Evolutionary conservation across 2,113 vertebrate genomes (phyloP), one percentile per base, ranked within the genome.

Genomic region (Catharus fuscescens): DNA sequence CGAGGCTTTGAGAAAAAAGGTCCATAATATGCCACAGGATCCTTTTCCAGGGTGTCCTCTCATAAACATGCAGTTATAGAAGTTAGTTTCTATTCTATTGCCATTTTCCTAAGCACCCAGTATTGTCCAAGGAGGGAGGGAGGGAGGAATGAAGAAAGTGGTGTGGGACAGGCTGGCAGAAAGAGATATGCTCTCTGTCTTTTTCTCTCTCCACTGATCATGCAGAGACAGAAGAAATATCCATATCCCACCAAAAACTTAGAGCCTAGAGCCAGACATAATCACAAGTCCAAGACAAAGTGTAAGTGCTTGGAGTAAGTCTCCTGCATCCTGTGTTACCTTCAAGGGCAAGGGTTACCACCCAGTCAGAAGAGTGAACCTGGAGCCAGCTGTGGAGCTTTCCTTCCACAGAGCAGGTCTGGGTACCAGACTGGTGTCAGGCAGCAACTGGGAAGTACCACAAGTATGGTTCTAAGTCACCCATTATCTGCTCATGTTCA

Each of bases 381-480:
- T 74, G 38, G 7, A 73, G 25, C 7, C n/a, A 65, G 14, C 13
- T 0, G 0, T 70, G 69, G 14, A 73, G 4, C 5, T 70, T 70
- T 78, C 5, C 25, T 60, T 40, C 31, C 32, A 10, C 57, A 78
- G 24, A 66, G 16, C 20, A 66, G 29, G 8, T 29, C 19, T 82
- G 31, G 42, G 11, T 60, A n/a, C 52, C 57, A 65, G 48, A 80
- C 31, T 21, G 6, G 36, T 82, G 23, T 1, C 32, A 62, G 36
- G 82, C 47, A 82, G 48, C 3, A 5, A 18, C 34, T 32, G 26
- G 59, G 36, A 42, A 12, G 7, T 34, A 29, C 29, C 74, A 23
- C 0, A 0, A 57, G 10, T 40, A 10, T 53, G 10, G 2, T 66
- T 45, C 29, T 19, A 32, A 19, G 9, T 34, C 50, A 9, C 18